Evolutionary conservation across 2,888 invertebrate species (phyloP).

Genomic region (Perdita meconis): DNA sequence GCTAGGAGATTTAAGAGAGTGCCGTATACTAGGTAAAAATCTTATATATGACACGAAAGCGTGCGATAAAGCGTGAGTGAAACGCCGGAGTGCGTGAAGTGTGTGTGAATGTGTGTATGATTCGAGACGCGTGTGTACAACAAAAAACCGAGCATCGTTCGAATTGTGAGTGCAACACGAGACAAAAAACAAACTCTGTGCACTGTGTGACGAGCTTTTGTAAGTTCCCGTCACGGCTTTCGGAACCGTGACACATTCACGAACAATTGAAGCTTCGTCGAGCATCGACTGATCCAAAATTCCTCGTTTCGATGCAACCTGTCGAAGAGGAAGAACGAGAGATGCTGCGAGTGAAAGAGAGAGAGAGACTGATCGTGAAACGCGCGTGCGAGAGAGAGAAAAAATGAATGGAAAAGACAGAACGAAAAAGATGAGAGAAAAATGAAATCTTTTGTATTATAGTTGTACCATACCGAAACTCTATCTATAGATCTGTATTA

Average conservation of each 20-base stretch:
- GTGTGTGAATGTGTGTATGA: constrained; percentile 52
- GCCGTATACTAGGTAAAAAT: constrained; percentile 72
- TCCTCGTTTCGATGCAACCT: constrained; percentile 50
- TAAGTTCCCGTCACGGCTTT: constrained; percentile 32
- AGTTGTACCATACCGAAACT: constrained; percentile 83
- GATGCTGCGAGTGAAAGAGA: constrained; percentile 50
- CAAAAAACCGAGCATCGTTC: constrained; percentile 24
- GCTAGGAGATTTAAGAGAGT: constrained; percentile 68
- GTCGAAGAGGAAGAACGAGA: constrained; percentile 29
- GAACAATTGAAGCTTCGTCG: constrained; percentile 24
- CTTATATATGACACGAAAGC: constrained; percentile 62
- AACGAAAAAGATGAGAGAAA: constrained; percentile 46
- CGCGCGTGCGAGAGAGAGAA: constrained; percentile 53
- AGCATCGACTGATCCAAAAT: constrained; percentile 46
- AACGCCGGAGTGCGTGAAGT: constrained; percentile 55
- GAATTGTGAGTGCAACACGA: constrained; percentile 37
- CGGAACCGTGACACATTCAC: constrained; percentile 30
- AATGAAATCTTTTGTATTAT: constrained; percentile 79
- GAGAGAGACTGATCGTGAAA: constrained; percentile 68
- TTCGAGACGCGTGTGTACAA: constrained; percentile 26
- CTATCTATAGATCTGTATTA: constrained; percentile 83
- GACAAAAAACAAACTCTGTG: constrained; percentile 24
- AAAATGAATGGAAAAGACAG: constrained; percentile 63
- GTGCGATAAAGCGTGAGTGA: constrained; percentile 36
- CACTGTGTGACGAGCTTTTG: constrained; percentile 44